Evolutionary conservation across 2,797 vertebrate genomes (phyloP).

Genomic region (Oceanodroma leucorhoa): DNA sequence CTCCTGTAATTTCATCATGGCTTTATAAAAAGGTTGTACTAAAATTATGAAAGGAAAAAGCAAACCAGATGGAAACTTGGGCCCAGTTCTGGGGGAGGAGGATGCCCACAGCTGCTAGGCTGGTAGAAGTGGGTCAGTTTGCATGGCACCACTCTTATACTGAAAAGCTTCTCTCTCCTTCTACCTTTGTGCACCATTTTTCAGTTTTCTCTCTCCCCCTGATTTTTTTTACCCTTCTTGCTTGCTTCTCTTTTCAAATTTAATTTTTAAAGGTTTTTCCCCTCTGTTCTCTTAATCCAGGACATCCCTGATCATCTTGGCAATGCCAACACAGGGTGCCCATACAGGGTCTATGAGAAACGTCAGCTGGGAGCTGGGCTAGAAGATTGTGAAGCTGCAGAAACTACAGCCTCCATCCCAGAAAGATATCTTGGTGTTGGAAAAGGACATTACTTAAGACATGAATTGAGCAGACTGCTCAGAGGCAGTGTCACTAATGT

Average conservation of each 20-base stretch:
- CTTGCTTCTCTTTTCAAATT: background rate
- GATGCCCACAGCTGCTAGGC: background rate
- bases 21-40: background rate
- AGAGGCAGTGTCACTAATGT: background rate
- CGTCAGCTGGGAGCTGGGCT: background rate
- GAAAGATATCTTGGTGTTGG: background rate
- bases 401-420: background rate
- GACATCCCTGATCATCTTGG: background rate
- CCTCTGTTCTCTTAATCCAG: background rate
- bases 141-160: background rate
- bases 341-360: fast-evolving
- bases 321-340: background rate
- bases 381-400: background rate
- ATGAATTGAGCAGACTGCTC: background rate
- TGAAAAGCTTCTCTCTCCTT: background rate
- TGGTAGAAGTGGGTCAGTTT: background rate
- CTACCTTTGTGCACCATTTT: background rate
- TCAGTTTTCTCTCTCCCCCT: background rate
- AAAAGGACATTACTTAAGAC: background rate
- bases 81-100: background rate
- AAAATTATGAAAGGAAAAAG: background rate
- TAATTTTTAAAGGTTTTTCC: background rate
- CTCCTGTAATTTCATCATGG: background rate
- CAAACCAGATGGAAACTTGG: background rate
- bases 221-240: background rate